Conservation (phyloP, 2,113 vertebrate genomes). For the Pipra filicauda region DNA sequence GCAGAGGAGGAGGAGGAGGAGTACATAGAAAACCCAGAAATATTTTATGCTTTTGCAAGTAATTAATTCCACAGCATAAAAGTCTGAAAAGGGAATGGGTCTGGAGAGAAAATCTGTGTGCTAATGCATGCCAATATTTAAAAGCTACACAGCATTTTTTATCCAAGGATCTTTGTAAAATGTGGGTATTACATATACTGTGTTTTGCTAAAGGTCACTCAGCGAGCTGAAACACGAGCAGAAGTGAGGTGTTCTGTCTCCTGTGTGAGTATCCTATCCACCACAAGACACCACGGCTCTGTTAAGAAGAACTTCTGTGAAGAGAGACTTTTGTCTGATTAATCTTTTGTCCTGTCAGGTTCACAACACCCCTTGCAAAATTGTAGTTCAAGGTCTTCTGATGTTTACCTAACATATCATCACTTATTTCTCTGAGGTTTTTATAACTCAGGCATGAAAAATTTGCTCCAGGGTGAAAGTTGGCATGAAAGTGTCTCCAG, state of each 20-base stretch:
- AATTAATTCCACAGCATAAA: conserved; percentile 2
- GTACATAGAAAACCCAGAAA: conserved; percentile 45
- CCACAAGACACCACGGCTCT: not conserved
- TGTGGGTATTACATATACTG: not conserved
- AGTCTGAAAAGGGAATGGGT: not conserved
- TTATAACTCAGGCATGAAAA: conserved; percentile 65
- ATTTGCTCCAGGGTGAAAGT: conserved; percentile 56
- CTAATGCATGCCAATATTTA: not conserved
- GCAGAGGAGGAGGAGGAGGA: not conserved
- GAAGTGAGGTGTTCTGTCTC: not conserved
- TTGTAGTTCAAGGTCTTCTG: conserved; percentile 52
- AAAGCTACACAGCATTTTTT: not conserved
- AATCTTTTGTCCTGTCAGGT: conserved; percentile 53
- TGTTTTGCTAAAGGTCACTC: conserved; percentile 47
- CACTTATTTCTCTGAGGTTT: conserved; percentile 58
- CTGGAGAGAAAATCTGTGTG: not conserved
- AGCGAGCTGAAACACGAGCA: conserved; percentile 41
- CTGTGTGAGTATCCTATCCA: not conserved
- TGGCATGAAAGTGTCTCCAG: conserved; percentile 41
- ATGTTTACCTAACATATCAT: conserved; percentile 56
- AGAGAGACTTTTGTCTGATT: conserved; percentile 51
- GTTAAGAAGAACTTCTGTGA: not conserved
- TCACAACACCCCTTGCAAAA: conserved; percentile 37
- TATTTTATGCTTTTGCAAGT: conserved; percentile 43
- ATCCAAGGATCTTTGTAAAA: not conserved